Conservation (phyloP, 1,140 invertebrate genomes). For the Apis dorsata region DNA sequence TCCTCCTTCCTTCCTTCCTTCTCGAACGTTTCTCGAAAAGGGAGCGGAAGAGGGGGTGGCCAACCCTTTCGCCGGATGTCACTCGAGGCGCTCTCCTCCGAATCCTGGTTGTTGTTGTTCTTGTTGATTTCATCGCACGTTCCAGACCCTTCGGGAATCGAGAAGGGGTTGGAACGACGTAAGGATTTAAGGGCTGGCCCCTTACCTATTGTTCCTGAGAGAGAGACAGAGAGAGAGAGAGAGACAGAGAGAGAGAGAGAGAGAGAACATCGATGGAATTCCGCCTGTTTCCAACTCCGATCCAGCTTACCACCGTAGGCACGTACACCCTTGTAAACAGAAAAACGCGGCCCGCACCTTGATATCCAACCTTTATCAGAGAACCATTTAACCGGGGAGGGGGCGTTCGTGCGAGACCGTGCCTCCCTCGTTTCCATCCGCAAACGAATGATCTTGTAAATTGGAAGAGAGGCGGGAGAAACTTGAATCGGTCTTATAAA, state of each 20-base stretch:
- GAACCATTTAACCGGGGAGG: too few species aligned
- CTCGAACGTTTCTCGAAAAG: constrained; percentile 21
- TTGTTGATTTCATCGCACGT: constrained; percentile 80
- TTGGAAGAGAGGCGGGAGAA: too few species aligned
- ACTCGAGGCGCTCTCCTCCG: constrained; percentile 68
- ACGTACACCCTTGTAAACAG: constrained; percentile 54
- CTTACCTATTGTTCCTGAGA: constrained; percentile 59
- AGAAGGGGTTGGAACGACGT: constrained; percentile 72
- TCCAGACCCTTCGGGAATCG: constrained; percentile 74
- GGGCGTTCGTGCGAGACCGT: too few species aligned
- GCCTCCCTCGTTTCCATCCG: too few species aligned
- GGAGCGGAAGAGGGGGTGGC: constrained; percentile 17
- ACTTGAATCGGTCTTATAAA: too few species aligned
- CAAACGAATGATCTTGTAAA: too few species aligned
- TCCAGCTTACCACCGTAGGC: constrained; percentile 7
- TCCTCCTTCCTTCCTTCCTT: constrained; percentile 54
- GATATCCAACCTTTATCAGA: background rate
- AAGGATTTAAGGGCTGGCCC: constrained; percentile 70
- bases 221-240: too few species aligned
- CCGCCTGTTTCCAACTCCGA: constrained; percentile 7
- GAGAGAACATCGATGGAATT: constrained; percentile 42
- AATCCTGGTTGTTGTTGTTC: constrained; percentile 79
- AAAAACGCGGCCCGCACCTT: constrained; percentile 55
- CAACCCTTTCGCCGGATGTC: constrained; percentile 78
- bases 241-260: too few species aligned